A percentile compares a stretch with the other conserved stretches of the same genome.
Evolutionary conservation across 2,888 invertebrate species (phyloP).

Genomic region (Euzophera pinguis): DNA sequence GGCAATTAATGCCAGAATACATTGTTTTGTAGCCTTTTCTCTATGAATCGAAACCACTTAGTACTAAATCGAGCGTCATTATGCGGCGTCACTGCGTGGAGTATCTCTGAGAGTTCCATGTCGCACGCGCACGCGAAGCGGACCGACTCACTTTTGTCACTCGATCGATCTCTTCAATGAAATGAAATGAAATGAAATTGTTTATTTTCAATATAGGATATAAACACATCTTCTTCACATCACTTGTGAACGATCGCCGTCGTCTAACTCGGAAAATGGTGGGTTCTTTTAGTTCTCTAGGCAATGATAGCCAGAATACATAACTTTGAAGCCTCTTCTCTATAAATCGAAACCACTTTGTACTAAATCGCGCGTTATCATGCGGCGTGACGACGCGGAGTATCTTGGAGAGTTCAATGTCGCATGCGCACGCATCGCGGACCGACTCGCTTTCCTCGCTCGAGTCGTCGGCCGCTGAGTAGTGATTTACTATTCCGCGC

Average conservation of each 20-base stretch:
- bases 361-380: constrained; percentile 69
- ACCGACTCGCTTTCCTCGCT: constrained; percentile 69
- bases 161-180: constrained; percentile 79
- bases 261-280: constrained; percentile 88
- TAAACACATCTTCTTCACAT: no score
- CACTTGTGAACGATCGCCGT: constrained; percentile 81
- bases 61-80: constrained; percentile 71
- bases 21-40: no score
- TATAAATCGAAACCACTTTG: no score
- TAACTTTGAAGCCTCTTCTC: no score
- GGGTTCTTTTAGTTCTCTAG: no score
- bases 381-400: constrained; percentile 61
- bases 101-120: constrained; percentile 82
- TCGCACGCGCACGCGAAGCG: constrained; percentile 65
- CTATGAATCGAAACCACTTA: no score
- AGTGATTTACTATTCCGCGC: no score
- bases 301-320: no score
- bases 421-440: constrained; percentile 63
- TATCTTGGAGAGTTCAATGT: constrained; percentile 81
- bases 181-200: no score
- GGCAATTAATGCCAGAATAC: no score
- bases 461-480: constrained; percentile 76
- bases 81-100: constrained; percentile 57
- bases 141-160: constrained; percentile 66
- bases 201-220: no score